Percentiles rank a stretch among this genome's conserved stretches.
Evolutionary conservation across 1,140 invertebrate species (phyloP).

Genomic region (Asobara japonica): DNA sequence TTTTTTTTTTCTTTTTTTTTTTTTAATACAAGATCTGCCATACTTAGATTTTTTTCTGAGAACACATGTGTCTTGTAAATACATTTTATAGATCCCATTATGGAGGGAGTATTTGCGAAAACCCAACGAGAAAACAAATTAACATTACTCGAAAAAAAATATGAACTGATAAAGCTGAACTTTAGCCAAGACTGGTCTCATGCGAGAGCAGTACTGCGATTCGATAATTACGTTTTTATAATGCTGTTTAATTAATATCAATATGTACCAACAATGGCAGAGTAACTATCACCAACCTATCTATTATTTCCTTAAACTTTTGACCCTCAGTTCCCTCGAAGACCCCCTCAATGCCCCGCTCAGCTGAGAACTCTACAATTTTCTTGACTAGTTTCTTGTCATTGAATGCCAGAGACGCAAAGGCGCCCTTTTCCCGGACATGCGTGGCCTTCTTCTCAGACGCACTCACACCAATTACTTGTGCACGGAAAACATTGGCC

Average conservation of each 20-base stretch:
- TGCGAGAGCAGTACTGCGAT: too few relatives aligned
- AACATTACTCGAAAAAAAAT: constrained; percentile 11
- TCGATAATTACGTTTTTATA: too few relatives aligned
- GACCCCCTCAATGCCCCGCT: constrained; percentile 69
- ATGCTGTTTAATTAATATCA: background rate
- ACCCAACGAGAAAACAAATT: constrained; percentile 49
- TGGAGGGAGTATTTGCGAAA: constrained; percentile 54
- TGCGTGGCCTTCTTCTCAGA: constrained; percentile 68
- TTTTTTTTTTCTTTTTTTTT: too few relatives aligned
- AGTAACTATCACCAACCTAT: constrained; percentile 59
- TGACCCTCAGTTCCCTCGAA: constrained; percentile 72
- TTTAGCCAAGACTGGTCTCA: too few relatives aligned
- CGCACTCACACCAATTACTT: constrained; percentile 72
- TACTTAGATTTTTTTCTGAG: too few relatives aligned
- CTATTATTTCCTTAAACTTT: constrained; percentile 67
- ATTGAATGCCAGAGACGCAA: constrained; percentile 69
- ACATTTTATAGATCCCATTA: too few relatives aligned
- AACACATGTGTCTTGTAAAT: too few relatives aligned
- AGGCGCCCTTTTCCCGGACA: constrained; percentile 71
- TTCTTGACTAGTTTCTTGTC: constrained; percentile 67
- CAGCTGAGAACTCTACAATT: constrained; percentile 68
- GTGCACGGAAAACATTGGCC: constrained; percentile 70
- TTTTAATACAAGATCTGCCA: too few relatives aligned
- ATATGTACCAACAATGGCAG: background rate
- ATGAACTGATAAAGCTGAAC: constrained; percentile 4